Evolutionary conservation across 2,888 invertebrate species (phyloP), one percentile per base, ranked within the genome.

Genomic region (Podotricha telesiphe): DNA sequence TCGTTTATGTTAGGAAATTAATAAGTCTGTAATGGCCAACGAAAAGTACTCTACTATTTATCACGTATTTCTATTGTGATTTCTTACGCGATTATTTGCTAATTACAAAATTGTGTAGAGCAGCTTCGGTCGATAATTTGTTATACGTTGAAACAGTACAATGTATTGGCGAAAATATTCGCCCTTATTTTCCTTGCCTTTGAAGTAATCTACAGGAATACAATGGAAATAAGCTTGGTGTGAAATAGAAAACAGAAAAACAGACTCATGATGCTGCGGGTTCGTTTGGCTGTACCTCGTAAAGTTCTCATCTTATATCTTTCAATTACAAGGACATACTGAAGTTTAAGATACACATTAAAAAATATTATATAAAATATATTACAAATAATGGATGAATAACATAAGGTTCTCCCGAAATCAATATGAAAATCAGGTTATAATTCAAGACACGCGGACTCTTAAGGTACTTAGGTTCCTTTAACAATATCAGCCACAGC

Each of bases 121-220:
- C 53, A 7, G n/a, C 34, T 10, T 34, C 19, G 5, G 20, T 2
- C 15, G 1, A 55, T 22, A 0, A 19, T 15, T 19, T n/a, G n/a
- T n/a, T 15, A 55, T 7, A 45, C 20, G n/a, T n/a, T n/a, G n/a
- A n/a, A n/a, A 45, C 5, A 5, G 2, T 15, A 17, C 40, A 22
- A 19, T n/a, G 22, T 15, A 11, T 15, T 13, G 56, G 56, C 56
- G 56, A 51, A 22, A 56, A 37, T 40, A 0, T 40, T 56, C 56
- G 56, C 56, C 56, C 6, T 19, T 34, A 22, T 22, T 56, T 56
- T 56, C 56, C 17, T 40, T 56, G 56, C 56, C 13, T 56, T 37
- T 51, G n/a, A 56, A 56, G 40, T 56, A 40, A 40, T 56, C 37
- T 56, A 10, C 56, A 56, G 56, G 56, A 56, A 37, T 56, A 28